Evolutionary conservation across 1,140 invertebrate species (phyloP).

Genomic region (Lethrus apterus): DNA sequence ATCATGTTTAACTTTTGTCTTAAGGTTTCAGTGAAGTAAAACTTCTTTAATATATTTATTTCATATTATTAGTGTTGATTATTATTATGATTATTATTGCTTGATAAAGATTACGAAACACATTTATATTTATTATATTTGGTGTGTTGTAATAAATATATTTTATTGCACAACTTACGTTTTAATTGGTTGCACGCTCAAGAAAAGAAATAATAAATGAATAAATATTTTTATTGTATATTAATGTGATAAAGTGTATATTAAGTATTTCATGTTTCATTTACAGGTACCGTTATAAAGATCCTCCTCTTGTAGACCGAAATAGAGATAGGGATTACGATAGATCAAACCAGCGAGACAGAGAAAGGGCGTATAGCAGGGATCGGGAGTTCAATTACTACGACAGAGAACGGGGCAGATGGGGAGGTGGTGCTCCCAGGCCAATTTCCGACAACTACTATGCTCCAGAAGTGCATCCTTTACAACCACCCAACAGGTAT

Average conservation of each 20-base stretch:
- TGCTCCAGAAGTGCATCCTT: slow-evolving; percentile 3
- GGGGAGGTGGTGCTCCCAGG: slow-evolving; percentile 1
- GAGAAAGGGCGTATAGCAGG: slow-evolving; percentile 11
- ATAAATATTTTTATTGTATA: too few relatives aligned
- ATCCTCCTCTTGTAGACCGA: slow-evolving; percentile 5
- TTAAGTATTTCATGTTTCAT: slow-evolving; percentile 13
- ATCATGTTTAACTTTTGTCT: neutral
- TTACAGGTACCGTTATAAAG: slow-evolving; percentile 26
- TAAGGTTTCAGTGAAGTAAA: neutral
- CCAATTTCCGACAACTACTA: neutral
- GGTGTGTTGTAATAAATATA: too few relatives aligned
- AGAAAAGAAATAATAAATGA: neutral
- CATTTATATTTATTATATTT: too few relatives aligned
- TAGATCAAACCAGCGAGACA: neutral
- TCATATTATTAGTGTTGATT: neutral
- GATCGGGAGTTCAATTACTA: slow-evolving; percentile 22
- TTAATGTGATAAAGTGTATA: neutral
- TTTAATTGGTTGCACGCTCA: too few relatives aligned
- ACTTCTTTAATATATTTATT: neutral
- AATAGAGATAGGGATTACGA: slow-evolving; percentile 21
- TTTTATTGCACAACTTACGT: too few relatives aligned
- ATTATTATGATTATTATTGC: neutral
- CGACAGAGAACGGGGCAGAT: slow-evolving; percentile 10
- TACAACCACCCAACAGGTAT: slow-evolving; percentile 14
- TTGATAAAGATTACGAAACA: too few relatives aligned